A percentile compares a stretch with the other conserved stretches of the same genome.
phyloP scores from a whole-genome alignment of 2,888 invertebrate genomes.

The Drosophila testacea region DNA sequence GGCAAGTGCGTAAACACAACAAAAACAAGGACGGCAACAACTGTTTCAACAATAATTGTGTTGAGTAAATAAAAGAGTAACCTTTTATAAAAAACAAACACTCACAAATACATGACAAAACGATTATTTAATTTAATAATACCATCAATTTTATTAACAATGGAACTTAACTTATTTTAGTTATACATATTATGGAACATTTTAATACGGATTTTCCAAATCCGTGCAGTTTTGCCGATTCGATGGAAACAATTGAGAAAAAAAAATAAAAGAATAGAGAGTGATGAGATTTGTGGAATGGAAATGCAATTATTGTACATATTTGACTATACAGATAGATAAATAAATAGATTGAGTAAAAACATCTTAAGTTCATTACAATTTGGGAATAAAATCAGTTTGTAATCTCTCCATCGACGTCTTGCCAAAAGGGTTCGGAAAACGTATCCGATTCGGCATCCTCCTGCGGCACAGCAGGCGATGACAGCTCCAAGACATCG shows the following conservation, averaged over 20 bases:
- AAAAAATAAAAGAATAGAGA: neutral
- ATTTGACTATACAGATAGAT: neutral
- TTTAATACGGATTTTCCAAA: slow-evolving; percentile 22
- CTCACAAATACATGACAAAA: neutral
- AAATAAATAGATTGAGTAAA: neutral
- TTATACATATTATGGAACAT: slow-evolving; percentile 9
- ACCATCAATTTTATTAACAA: slow-evolving; percentile 30
- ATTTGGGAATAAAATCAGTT: slow-evolving; percentile 46
- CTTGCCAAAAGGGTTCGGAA: slow-evolving; percentile 88
- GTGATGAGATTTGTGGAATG: neutral
- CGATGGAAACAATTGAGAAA: neutral
- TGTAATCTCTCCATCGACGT: slow-evolving; percentile 87
- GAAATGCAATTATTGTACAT: slow-evolving; percentile 7
- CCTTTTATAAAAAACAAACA: neutral
- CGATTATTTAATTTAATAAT: slow-evolving; percentile 9
- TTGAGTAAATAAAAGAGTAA: neutral
- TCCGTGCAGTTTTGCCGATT: neutral
- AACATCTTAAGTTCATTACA: neutral
- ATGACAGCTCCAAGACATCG: slow-evolving; percentile 82
- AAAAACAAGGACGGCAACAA: slow-evolving; percentile 21
- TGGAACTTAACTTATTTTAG: slow-evolving; percentile 4
- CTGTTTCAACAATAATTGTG: slow-evolving; percentile 30
- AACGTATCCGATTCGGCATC: slow-evolving; percentile 86
- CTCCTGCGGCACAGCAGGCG: slow-evolving; percentile 81
- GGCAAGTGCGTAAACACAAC: neutral